A percentile compares a stretch with the other conserved stretches of the same genome.
These are phyloP conservation scores for mouse (Mus musculus) DNA, from an alignment of 2,113 vertebrate species.

Conservation along the genomic window GRCm39 chr17:30485501-30486000, in stretches of 20 bases:
- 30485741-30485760: not conserved
- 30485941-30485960: not conserved
- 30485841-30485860: conserved; percentile 34
- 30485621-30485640: conserved; percentile 76
- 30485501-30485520: conserved; percentile 71
- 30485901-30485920: not conserved
- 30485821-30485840: conserved; percentile 25
- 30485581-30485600: conserved; percentile 86
- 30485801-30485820: not conserved
- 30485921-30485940: conserved; percentile 29
- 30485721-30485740: conserved; percentile 47
- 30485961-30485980: no score
- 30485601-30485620: conserved; percentile 82
- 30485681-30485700: conserved; percentile 84
- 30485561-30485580: conserved; percentile 81
- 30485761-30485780: no score
- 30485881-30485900: conserved; percentile 63
- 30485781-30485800: conserved; percentile 7
- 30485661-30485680: conserved; percentile 86
- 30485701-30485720: conserved; percentile 71
- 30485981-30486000: not conserved
- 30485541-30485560: conserved; percentile 82
- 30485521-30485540: conserved; percentile 79
- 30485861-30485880: conserved; percentile 53
- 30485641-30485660: conserved; percentile 78